Evolutionary conservation across 1,140 invertebrate genomes (phyloP).

Genomic region (Drosophila littoralis): DNA sequence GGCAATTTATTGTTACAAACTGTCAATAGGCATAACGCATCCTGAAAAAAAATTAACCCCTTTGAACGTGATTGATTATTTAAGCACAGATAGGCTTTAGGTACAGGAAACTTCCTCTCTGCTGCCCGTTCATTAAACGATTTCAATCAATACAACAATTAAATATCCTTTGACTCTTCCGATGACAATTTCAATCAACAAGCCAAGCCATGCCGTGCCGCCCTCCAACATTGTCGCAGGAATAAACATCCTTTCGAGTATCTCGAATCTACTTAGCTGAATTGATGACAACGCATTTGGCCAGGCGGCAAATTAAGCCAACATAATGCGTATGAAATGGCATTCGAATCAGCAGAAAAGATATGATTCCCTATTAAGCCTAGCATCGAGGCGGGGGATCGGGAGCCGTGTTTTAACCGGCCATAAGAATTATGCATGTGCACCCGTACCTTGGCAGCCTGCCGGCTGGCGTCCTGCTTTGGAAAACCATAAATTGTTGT

Average conservation of each 20-base stretch:
- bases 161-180: slow-evolving; percentile 55
- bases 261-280: slow-evolving; percentile 71
- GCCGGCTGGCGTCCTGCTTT: slow-evolving; percentile 1
- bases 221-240: neutral
- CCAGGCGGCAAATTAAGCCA: slow-evolving; percentile 72
- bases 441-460: slow-evolving; percentile 50
- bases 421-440: slow-evolving; percentile 50
- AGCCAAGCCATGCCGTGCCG: slow-evolving; percentile 12
- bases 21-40: too few species aligned
- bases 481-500: slow-evolving; percentile 66
- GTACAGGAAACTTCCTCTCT: too few species aligned
- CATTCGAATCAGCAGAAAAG: slow-evolving; percentile 34
- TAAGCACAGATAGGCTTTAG: too few species aligned
- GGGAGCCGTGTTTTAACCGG: slow-evolving; percentile 34
- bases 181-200: slow-evolving; percentile 74
- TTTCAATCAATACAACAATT: slow-evolving; percentile 69
- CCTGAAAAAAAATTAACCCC: too few species aligned
- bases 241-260: slow-evolving; percentile 16
- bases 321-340: slow-evolving; percentile 76
- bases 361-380: slow-evolving; percentile 38
- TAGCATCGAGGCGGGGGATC: neutral
- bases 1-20: too few species aligned
- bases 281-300: slow-evolving; percentile 79
- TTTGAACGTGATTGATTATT: too few species aligned
- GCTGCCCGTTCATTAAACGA: too few species aligned